Evolutionary conservation across 2,888 invertebrate species (phyloP).

Genomic region (Dexiosoma caninum): DNA sequence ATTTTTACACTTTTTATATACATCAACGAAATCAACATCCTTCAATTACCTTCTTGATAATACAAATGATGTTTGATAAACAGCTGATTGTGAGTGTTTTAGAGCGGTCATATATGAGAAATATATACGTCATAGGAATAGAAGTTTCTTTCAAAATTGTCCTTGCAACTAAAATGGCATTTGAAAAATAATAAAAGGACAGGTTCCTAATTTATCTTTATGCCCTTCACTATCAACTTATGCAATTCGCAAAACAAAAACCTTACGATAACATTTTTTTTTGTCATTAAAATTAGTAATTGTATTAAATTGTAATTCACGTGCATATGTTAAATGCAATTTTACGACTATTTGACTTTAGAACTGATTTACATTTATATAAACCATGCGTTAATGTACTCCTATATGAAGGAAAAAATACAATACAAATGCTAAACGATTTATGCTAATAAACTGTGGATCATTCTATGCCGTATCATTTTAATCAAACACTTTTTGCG

Average conservation of each 20-base stretch:
- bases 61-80: no score
- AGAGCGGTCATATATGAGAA: no score
- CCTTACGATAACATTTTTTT: not conserved
- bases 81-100: no score
- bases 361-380: constrained; percentile 53
- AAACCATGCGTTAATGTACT: not conserved
- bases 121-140: no score
- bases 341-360: constrained; percentile 54
- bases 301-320: constrained; percentile 58
- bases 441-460: constrained; percentile 49
- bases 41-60: no score
- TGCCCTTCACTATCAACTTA: not conserved
- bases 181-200: no score
- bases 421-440: constrained; percentile 28
- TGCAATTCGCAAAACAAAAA: no score
- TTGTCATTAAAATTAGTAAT: constrained; percentile 49
- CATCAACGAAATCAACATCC: no score
- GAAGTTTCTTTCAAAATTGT: no score
- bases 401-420: not conserved
- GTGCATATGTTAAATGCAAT: constrained; percentile 56
- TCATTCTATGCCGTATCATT: constrained; percentile 30
- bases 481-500: constrained; percentile 21
- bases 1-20: no score
- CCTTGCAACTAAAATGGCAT: not conserved
- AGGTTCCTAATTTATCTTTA: no score